Conservation (phyloP, 2,888 invertebrate genomes). For the Ferdinandea cuprea region DNA sequence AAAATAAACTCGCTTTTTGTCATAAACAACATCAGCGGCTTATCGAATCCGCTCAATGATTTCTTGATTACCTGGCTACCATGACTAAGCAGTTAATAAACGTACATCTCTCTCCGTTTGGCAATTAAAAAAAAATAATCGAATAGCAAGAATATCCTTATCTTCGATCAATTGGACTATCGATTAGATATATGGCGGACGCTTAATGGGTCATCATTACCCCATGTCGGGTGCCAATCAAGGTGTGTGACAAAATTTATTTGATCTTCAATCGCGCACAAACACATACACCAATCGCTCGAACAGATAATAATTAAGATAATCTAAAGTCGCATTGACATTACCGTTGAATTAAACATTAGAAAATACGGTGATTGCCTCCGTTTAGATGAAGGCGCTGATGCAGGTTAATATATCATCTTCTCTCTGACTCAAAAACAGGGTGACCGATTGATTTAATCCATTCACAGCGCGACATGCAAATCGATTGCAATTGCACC, state of each 20-base stretch:
- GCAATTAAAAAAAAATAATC: background rate
- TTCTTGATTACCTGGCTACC: too few species aligned
- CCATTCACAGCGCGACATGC: background rate
- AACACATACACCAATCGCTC: conserved; percentile 14
- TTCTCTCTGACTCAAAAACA: conserved; percentile 2
- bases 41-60: too few species aligned
- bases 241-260: conserved; percentile 37
- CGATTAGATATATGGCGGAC: background rate
- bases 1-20: too few species aligned
- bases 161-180: conserved; percentile 28
- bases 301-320: conserved; percentile 29
- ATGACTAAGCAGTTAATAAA: too few species aligned
- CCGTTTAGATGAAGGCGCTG: conserved; percentile 21
- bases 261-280: background rate
- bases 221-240: conserved; percentile 6
- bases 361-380: conserved; percentile 47
- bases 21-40: too few species aligned
- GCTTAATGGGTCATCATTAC: conserved; percentile 31
- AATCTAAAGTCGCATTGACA: conserved; percentile 37
- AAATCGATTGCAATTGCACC: background rate
- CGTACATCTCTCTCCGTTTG: too few species aligned
- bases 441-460: conserved; percentile 20
- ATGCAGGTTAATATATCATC: conserved; percentile 17
- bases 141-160: conserved; percentile 2
- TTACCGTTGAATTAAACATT: conserved; percentile 35